phyloP scores from a whole-genome alignment of 2,797 vertebrate species.

The Taeniopygia guttata region DNA sequence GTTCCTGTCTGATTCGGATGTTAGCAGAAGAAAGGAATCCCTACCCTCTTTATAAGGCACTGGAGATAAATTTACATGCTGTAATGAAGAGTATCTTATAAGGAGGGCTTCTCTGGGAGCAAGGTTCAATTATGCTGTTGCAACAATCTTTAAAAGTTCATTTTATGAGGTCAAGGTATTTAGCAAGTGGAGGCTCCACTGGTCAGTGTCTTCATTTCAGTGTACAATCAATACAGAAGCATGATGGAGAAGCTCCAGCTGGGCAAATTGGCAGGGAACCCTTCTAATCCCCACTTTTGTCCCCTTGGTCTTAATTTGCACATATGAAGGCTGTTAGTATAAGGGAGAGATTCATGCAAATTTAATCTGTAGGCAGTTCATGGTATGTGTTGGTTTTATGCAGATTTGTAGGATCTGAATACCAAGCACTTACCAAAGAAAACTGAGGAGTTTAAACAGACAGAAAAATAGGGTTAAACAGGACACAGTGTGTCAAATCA shows the following conservation, averaged over 20 bases:
- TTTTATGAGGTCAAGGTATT: constrained; percentile 16
- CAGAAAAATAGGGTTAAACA: constrained; percentile 71
- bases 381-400: constrained; percentile 77
- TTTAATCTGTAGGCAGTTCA: constrained; percentile 66
- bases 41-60: constrained; percentile 68
- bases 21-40: constrained; percentile 9
- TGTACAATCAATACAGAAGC: neutral
- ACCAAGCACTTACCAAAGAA: constrained; percentile 78
- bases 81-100: constrained; percentile 59
- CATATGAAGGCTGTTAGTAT: constrained; percentile 72
- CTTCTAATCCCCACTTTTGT: constrained; percentile 63
- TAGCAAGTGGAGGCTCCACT: constrained; percentile 17
- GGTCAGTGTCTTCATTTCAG: constrained; percentile 1
- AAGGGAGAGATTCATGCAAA: constrained; percentile 71
- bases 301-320: constrained; percentile 71
- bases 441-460: constrained; percentile 73
- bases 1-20: constrained; percentile 38
- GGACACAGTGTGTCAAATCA: constrained; percentile 70
- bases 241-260: neutral
- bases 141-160: neutral
- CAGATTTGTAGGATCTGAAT: constrained; percentile 77
- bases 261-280: constrained; percentile 38
- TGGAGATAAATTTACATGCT: constrained; percentile 57
- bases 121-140: constrained; percentile 10
- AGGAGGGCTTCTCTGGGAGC: constrained; percentile 55